Percentiles rank a stretch among this genome's conserved stretches.
Evolutionary conservation across 2,888 invertebrate species (phyloP).

Genomic region (Phyllotreta striolata): DNA sequence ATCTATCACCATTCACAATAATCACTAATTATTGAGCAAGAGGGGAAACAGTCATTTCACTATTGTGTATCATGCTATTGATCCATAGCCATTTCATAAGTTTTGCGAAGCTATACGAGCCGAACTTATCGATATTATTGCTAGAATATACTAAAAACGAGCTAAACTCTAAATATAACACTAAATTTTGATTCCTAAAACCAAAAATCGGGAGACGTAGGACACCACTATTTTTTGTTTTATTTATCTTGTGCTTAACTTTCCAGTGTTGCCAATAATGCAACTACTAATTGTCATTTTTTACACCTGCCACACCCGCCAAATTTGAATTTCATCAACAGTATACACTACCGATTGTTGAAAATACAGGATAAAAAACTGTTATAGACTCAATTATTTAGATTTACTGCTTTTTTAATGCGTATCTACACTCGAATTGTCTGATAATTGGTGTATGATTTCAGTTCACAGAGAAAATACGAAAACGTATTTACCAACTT

Average conservation of each 20-base stretch:
- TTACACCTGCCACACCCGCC: conserved; percentile 29
- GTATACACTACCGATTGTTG: not conserved
- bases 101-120: conserved; percentile 19
- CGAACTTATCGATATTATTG: conserved; percentile 28
- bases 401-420: not conserved
- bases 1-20: conserved; percentile 40
- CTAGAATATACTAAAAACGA: conserved; percentile 17
- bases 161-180: conserved; percentile 20
- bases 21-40: conserved; percentile 54
- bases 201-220: conserved; percentile 34
- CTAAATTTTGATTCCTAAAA: conserved; percentile 22
- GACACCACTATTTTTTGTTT: conserved; percentile 37
- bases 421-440: no score
- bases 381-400: not conserved
- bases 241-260: conserved; percentile 39
- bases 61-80: conserved; percentile 58
- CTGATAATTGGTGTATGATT: no score
- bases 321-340: conserved; percentile 17
- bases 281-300: conserved; percentile 22
- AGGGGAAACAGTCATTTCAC: conserved; percentile 55
- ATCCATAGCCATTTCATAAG: conserved; percentile 54
- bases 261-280: conserved; percentile 32
- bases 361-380: not conserved
- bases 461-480: no score
- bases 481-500: no score